Conservation (phyloP, 2,888 invertebrate genomes). For the Lysandra bellargus region DNA sequence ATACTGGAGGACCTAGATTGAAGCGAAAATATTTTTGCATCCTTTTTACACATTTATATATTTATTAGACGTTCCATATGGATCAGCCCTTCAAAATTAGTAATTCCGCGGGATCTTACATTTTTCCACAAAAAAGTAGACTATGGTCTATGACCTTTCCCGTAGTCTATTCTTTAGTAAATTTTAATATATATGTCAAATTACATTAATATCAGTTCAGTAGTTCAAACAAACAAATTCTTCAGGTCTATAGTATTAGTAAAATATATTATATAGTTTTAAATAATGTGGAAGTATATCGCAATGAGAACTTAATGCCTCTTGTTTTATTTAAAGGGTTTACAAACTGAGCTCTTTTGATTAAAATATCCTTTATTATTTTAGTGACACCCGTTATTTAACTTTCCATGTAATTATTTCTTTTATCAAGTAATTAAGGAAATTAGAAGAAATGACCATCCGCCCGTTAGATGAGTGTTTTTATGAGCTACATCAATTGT, state of each 20-base stretch:
- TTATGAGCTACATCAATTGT: slow-evolving; percentile 10
- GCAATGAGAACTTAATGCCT: background rate
- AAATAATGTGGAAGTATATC: too few species aligned
- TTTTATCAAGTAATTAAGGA: slow-evolving; percentile 7
- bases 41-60: background rate
- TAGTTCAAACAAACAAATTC: too few species aligned
- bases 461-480: background rate
- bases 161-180: too few species aligned
- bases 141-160: too few species aligned
- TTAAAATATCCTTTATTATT: background rate
- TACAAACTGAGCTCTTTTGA: background rate
- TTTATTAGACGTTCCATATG: too few species aligned
- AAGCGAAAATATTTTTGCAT: background rate
- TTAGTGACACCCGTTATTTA: background rate
- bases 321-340: background rate
- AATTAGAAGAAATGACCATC: background rate
- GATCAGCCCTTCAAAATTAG: too few species aligned
- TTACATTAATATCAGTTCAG: too few species aligned
- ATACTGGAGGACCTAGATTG: background rate
- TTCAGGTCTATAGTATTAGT: too few species aligned
- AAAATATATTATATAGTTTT: too few species aligned
- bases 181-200: too few species aligned
- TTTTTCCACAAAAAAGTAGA: too few species aligned
- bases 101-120: too few species aligned
- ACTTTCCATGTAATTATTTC: slow-evolving; percentile 1